These are phyloP conservation scores for Cephalopterus ornatus DNA, from an alignment of 2,113 vertebrate genomes.

Conservation along the genomic window DNA sequence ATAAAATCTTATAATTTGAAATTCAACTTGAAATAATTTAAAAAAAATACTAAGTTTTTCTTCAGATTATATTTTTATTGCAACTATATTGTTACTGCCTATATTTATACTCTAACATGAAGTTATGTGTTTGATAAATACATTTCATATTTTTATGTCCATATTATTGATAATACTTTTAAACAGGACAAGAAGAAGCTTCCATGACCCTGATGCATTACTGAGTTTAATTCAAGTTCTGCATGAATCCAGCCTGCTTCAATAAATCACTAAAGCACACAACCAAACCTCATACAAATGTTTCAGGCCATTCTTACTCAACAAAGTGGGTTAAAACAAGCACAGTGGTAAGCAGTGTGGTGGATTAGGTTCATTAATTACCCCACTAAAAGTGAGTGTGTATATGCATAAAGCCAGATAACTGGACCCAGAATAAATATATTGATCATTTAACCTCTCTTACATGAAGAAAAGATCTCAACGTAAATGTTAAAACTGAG, in stretches of 20 bases:
- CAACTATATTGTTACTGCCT: background rate
- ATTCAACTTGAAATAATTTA: background rate
- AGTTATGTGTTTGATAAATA: too few relatives aligned
- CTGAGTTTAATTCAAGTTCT: background rate
- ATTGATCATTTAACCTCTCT: background rate
- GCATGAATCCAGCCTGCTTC: background rate
- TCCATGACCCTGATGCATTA: background rate
- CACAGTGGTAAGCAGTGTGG: background rate
- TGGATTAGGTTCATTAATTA: background rate
- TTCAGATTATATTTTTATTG: background rate
- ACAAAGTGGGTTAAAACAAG: background rate
- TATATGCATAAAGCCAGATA: background rate
- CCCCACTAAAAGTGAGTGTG: background rate
- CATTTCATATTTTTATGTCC: background rate
- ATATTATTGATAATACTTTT: background rate
- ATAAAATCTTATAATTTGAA: background rate
- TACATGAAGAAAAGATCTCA: background rate
- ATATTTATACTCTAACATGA: background rate
- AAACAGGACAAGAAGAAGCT: background rate
- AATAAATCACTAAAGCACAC: background rate
- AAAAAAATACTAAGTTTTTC: background rate
- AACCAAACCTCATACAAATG: background rate
- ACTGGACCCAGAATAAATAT: background rate
- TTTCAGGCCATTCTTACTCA: background rate
- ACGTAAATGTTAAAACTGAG: background rate